Evolutionary conservation across 2,113 vertebrate species (phyloP).

Genomic region (Perca schrenkii): DNA sequence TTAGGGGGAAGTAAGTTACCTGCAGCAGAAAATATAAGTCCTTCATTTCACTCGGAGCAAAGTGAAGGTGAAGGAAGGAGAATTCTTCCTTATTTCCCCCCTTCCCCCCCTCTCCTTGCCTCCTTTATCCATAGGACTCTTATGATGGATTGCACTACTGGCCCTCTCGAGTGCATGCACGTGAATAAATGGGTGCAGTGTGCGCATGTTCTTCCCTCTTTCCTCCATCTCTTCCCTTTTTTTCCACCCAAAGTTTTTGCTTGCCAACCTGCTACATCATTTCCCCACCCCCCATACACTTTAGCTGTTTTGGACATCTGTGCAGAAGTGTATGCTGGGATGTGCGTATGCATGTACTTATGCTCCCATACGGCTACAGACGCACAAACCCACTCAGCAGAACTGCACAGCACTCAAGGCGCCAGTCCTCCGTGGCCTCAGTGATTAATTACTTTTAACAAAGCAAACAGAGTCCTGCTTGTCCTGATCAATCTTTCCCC

Average conservation of each 20-base stretch:
- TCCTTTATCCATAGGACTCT: constrained; percentile 40
- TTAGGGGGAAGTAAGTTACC: constrained; percentile 12
- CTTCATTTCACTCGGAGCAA: constrained; percentile 30
- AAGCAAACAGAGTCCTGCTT: constrained; percentile 81
- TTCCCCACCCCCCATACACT: constrained; percentile 14
- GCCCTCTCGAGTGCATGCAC: constrained; percentile 61
- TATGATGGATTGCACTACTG: constrained; percentile 71
- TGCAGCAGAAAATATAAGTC: constrained; percentile 17
- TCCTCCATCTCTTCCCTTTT: constrained; percentile 23
- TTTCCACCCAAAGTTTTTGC: constrained; percentile 33
- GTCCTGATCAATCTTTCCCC: constrained; percentile 77
- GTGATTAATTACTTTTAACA: constrained; percentile 85
- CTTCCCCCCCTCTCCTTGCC: not conserved
- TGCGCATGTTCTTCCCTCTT: constrained; percentile 44
- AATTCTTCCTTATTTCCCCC: constrained; percentile 14
- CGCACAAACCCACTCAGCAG: constrained; percentile 38
- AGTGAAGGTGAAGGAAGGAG: constrained; percentile 54
- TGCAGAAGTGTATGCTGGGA: constrained; percentile 37
- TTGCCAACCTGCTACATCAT: not conserved
- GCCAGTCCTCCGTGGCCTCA: constrained; percentile 66
- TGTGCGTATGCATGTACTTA: not conserved
- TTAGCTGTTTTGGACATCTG: constrained; percentile 16
- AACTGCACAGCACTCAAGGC: constrained; percentile 52
- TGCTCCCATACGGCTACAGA: constrained; percentile 36
- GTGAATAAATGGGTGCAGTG: constrained; percentile 65